Percentiles rank a stretch among this genome's conserved stretches.
phyloP scores from a whole-genome alignment of 2,113 vertebrate genomes.

The Syrmaticus mikado region DNA sequence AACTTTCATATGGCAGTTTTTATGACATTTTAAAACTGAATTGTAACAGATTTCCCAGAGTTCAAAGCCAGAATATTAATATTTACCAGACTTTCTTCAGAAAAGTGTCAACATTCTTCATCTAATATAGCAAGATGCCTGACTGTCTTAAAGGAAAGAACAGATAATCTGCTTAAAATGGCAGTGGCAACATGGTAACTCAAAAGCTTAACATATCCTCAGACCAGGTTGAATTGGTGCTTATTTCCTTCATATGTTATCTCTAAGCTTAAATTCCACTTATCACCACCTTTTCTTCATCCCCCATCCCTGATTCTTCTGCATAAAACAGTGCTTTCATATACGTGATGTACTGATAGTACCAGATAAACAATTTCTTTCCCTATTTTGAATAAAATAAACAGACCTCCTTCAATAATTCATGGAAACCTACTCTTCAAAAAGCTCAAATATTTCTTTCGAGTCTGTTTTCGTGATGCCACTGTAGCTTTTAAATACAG shows the following conservation, averaged over 20 bases:
- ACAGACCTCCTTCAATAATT: background rate
- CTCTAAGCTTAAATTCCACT: background rate
- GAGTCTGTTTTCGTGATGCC: background rate
- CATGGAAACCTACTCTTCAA: background rate
- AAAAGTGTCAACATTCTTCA: background rate
- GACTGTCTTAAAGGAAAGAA: background rate
- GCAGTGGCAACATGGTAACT: background rate
- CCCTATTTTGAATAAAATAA: background rate
- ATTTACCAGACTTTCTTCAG: background rate
- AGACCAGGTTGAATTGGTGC: background rate
- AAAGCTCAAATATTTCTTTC: background rate
- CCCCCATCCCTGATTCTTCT: background rate
- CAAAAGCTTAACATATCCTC: fast-evolving
- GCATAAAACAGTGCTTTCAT: background rate
- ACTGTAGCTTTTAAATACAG: background rate
- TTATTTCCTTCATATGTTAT: background rate
- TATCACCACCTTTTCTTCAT: background rate
- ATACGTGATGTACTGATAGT: background rate
- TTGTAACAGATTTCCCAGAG: background rate
- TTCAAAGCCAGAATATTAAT: background rate
- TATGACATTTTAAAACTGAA: background rate
- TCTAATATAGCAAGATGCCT: background rate
- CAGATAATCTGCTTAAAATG: background rate
- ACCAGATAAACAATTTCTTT: background rate
- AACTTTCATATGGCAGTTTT: background rate